Base-by-base conservation (phyloP, 1,140 invertebrate genomes). In the Drosophila navojoa region DNA sequence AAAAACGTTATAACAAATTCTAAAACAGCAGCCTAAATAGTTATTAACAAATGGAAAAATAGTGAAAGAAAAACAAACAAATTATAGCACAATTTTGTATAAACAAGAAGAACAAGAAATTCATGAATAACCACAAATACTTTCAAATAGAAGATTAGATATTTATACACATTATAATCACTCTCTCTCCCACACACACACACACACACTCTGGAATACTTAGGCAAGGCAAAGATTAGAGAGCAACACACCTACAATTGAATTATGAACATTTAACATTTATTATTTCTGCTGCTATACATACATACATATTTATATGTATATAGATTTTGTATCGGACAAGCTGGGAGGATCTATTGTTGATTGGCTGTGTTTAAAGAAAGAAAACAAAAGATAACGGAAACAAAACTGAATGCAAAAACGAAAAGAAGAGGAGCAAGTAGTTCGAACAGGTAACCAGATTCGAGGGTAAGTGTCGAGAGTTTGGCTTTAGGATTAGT, bases 361-460 rank as follows among this genome's bases (percentile, higher is more conserved):
- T 84, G 85, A 89, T 89, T 89, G 84, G 84, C 84, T 89, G 84
- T 89, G 84, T 90, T 80, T 80, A 71, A 72, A 87, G 58, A n/a
- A 50, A 63, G 71, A 40, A 57, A 61, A 64, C 27, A 49, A 38
- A 63, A 47, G 40, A 63, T 58, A 63, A 66, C 3, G 11, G 19
- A 60, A 50, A n/a, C n/a, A n/a, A 38, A 38, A 58, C 15, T 58
- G 42, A 50, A 69, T 7, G 32, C 32, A 76, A 13, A 57, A 49
- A 45, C 27, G 50, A 42, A 62, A 53, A 7, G 50, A 55, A 61
- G 42, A 50, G 45, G 64, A 49, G 64, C 32, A 53, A 2, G 22
- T 49, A 54, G 32, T 27, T 42, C 9, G 42, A 19, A 5, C 5
- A 15, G 38, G 54, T 38, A 9, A 9, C 5, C n/a, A 11, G 35